Evolutionary conservation across 2,113 vertebrate genomes (phyloP), one percentile per base, ranked within the genome.

Genomic region (Callipepla californica): DNA sequence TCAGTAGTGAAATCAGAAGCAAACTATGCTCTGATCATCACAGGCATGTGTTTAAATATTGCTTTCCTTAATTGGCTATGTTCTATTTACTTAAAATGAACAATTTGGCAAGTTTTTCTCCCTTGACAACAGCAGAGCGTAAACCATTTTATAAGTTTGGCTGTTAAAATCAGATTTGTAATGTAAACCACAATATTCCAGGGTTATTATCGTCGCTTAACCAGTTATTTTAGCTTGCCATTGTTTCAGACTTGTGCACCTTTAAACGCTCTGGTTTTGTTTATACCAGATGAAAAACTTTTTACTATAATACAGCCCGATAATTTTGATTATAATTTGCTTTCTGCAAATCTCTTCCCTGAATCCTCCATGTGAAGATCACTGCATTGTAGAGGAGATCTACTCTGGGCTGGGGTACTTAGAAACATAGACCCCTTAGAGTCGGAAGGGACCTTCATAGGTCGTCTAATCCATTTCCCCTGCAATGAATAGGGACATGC

Each of bases 71-170:
- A 98, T 98, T 98, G 98, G 97, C 90, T 98, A 97, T 98, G 97
- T 98, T 97, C 95, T 98, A 97, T 98, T 98, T 98, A 98, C 97
- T 98, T 98, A 97, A 98, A 98, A 98, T 97, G 96, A 98, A 98
- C 97, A 98, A 97, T 98, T 98, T 98, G 98, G 98, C 98, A 98
- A 97, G 93, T 98, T 98, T 97, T 97, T 97, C 94, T 98, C 97
- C 97, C 98, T 95, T 97, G 97, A 98, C 97, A 98, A 97, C 96
- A 97, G 96, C 97, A 97, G 97, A 97, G 96, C 50, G 0, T 97
- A 98, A 98, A 98, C 97, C 94, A 91, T 97, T 98, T 98, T 98
- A 97, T 97, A 98, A 98, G 97, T 98, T 98, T 98, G 98, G 97
- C 97, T 97, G 96, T 98, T 98, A 97, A 97, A 97, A 96, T 97